These are phyloP conservation scores for Pteronotus mesoamericanus DNA, from an alignment of 2,797 vertebrate genomes.

Conservation along the genomic window DNA sequence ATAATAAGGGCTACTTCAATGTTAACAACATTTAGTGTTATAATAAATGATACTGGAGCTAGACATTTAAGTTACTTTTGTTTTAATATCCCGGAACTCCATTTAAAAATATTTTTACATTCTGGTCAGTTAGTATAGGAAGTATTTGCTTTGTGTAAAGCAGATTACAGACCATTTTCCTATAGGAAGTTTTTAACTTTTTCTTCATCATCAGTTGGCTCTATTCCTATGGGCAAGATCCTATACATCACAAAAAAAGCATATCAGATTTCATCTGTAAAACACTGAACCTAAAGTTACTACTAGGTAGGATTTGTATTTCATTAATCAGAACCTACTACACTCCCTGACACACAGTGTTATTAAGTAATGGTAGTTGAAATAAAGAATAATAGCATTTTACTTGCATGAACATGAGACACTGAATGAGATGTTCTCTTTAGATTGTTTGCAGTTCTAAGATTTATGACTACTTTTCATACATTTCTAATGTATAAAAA, in stretches of 20 bases:
- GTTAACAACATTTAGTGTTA: background rate
- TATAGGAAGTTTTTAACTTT: background rate
- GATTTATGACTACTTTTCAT: slow-evolving; percentile 20
- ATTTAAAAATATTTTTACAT: background rate
- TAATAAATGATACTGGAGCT: background rate
- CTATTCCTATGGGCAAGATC: background rate
- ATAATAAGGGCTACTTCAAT: background rate
- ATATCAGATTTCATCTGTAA: background rate
- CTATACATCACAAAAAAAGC: background rate
- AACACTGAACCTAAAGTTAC: background rate
- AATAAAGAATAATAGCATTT: slow-evolving; percentile 28
- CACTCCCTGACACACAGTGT: background rate
- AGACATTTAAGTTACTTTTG: background rate
- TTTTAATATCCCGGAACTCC: background rate
- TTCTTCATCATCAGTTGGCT: background rate
- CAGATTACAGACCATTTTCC: background rate
- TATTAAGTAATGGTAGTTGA: background rate
- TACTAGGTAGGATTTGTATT: background rate
- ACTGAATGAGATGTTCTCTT: background rate
- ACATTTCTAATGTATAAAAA: slow-evolving; percentile 19
- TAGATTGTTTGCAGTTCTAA: background rate
- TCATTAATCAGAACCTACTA: background rate
- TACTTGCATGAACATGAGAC: background rate
- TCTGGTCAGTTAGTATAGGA: background rate
- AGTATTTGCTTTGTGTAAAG: background rate